Evolutionary conservation across 2,888 invertebrate species (phyloP), one percentile per base, ranked within the genome.

Genomic region (Corythucha ciliata): DNA sequence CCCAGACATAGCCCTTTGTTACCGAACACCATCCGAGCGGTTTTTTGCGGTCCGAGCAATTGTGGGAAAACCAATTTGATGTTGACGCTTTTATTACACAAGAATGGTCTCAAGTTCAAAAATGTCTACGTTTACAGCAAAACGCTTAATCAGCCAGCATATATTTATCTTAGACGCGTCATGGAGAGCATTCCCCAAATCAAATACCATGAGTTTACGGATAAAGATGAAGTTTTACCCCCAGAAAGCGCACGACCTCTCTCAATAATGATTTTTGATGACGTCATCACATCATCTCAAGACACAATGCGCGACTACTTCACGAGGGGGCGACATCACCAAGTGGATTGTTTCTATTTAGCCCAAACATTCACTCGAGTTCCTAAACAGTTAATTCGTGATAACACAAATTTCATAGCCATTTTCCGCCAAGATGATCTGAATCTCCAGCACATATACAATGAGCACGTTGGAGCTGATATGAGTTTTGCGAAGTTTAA

Each of bases 231-330:
- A 3, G 52, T 62, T n/a, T 49, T 61, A 40, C 10, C 51, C 27
- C 60, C 62, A 4, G 46, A 57, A 3, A 53, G 61, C 18, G 62
- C 63, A 3, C 57, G 57, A 58, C 37, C 40, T 49, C 61, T 64
- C 58, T 65, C 64, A 8, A 58, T 68, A 14, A 61, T 68, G 53
- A 64, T 69, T 41, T 68, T 68, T 55, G 66, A 68, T 57, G 66
- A 68, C 61, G 62, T 68, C 18, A 62, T 63, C 16, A 65, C 64
- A 33, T 65, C 64, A 10, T 63, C 63, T 21, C 59, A 62, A 40
- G 54, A 61, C 36, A 59, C 57, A 29, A 62, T 67, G n/a, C 53
- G 61, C 47, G 47, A 54, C 6, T 65, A 60, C 56, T 67, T 64
- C 52, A 59, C 62, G 58, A 64, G 64, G 60, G 63, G 65, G 4